Conservation (phyloP, 2,113 vertebrate species). For the Gavialis gangeticus region DNA sequence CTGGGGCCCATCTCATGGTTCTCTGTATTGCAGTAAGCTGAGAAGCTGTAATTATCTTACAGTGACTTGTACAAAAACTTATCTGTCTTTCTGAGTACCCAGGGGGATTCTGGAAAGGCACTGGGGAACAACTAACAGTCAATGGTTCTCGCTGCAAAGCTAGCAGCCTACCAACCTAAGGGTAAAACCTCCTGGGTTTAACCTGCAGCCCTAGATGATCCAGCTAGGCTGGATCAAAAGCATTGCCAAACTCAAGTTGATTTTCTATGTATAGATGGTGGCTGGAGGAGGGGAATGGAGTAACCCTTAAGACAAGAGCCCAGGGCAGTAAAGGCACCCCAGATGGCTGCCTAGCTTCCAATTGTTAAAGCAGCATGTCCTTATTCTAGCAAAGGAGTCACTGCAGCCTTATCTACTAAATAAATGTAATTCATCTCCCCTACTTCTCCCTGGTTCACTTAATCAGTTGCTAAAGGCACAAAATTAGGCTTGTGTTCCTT, state of each 20-base stretch:
- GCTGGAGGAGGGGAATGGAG: background rate
- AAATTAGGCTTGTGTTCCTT: background rate
- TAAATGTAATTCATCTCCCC: background rate
- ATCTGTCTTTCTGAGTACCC: background rate
- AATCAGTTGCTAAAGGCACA: background rate
- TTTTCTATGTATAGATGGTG: background rate
- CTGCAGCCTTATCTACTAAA: background rate
- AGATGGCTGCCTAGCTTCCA: background rate
- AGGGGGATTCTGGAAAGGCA: background rate
- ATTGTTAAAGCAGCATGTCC: background rate
- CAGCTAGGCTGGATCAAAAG: background rate
- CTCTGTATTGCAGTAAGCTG: background rate
- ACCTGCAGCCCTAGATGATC: background rate
- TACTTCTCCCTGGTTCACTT: background rate
- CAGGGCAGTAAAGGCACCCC: background rate
- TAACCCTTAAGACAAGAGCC: background rate
- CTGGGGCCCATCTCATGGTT: background rate
- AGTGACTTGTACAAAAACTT: background rate
- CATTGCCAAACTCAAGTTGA: background rate
- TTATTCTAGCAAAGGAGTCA: background rate
- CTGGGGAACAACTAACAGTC: background rate
- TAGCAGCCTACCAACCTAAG: background rate
- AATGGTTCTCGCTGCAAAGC: background rate
- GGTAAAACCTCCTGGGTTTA: background rate
- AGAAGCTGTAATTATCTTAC: background rate